phyloP scores from a whole-genome alignment of 2,888 invertebrate genomes.

The Myopa tessellatipennis region DNA sequence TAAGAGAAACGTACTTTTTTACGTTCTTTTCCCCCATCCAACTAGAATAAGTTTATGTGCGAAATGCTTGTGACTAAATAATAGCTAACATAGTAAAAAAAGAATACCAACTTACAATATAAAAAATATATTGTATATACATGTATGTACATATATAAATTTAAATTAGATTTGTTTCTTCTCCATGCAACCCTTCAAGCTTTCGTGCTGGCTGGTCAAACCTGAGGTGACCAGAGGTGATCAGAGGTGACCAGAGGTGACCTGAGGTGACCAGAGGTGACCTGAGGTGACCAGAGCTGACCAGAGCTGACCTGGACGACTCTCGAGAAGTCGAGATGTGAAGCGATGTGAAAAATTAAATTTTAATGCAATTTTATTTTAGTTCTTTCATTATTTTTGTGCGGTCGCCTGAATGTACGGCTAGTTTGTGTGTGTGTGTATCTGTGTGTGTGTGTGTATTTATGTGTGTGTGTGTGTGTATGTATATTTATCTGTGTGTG shows the following conservation, averaged over 20 bases:
- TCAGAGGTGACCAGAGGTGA: not conserved
- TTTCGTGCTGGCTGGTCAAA: not conserved
- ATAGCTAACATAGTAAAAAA: not conserved
- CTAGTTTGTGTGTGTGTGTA: not conserved
- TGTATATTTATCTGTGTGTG: slow-evolving; percentile 40
- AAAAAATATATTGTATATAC: no score
- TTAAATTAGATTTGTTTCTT: no score
- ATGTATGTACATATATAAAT: no score
- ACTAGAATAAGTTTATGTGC: slow-evolving; percentile 35
- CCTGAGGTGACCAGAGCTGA: not conserved
- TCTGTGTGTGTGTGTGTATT: not conserved
- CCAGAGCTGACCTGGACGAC: not conserved
- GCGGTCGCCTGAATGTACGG: not conserved
- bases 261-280: not conserved
- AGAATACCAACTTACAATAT: not conserved
- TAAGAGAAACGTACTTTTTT: no score
- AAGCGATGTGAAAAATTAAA: slow-evolving; percentile 36
- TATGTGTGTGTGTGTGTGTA: slow-evolving; percentile 1
- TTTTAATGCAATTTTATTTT: slow-evolving; percentile 26
- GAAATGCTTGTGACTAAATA: slow-evolving; percentile 35
- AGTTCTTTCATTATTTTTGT: not conserved
- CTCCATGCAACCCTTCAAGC: not conserved
- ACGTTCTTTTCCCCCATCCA: no score
- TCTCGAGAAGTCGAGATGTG: not conserved
- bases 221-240: not conserved